A percentile compares a stretch with the other conserved stretches of the same genome.
Evolutionary conservation across 2,888 invertebrate species (phyloP).

Genomic region (Drosophila colorata): DNA sequence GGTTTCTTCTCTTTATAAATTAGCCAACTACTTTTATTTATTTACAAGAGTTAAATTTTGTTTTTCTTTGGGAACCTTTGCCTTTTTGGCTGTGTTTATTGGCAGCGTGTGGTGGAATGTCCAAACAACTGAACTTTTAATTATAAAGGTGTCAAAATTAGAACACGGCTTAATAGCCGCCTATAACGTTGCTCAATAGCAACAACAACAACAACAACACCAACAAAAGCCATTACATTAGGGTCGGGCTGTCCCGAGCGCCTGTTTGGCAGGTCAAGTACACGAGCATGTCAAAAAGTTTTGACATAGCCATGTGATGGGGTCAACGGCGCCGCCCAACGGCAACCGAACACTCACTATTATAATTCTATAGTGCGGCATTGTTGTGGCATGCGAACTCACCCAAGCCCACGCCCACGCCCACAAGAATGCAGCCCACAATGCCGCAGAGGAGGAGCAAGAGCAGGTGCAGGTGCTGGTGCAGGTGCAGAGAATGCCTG

Average conservation of each 20-base stretch:
- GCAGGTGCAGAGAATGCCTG: conserved; percentile 32
- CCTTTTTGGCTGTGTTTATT: neutral
- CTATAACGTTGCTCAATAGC: neutral
- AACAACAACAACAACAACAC: conserved; percentile 20
- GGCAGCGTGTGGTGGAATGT: neutral
- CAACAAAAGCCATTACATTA: conserved; percentile 26
- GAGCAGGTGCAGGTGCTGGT: neutral
- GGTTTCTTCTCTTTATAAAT: no score
- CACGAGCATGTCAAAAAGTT: conserved; percentile 72
- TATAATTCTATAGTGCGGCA: conserved; percentile 56
- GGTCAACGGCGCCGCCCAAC: conserved; percentile 42
- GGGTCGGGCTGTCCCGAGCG: neutral
- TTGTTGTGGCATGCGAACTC: conserved; percentile 54
- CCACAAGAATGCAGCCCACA: conserved; percentile 53
- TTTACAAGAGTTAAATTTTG: neutral
- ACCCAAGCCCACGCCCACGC: conserved; percentile 9
- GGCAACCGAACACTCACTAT: conserved; percentile 24
- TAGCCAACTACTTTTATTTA: neutral
- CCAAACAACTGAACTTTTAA: conserved; percentile 38
- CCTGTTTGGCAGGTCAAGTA: conserved; percentile 67
- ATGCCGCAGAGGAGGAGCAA: conserved; percentile 29
- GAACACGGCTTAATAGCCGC: conserved; percentile 40
- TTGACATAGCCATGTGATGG: conserved; percentile 56
- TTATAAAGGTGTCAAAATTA: conserved; percentile 52
- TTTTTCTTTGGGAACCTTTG: neutral